A percentile compares a stretch with the other conserved stretches of the same genome.
Conservation (phyloP, 2,113 vertebrate genomes). For the Lepus americanus region DNA sequence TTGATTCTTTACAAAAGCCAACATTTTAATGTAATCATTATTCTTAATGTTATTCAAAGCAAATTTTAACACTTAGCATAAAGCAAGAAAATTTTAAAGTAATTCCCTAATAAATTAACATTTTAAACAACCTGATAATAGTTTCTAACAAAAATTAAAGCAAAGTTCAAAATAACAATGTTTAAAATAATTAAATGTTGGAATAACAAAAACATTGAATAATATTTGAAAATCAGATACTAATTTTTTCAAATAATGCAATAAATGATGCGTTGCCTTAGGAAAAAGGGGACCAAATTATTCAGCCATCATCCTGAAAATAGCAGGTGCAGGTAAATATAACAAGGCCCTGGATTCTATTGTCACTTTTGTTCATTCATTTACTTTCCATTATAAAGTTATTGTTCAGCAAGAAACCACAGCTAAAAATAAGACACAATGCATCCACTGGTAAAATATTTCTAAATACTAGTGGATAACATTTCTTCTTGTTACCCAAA, state of each 20-base stretch:
- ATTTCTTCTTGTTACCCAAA: neutral
- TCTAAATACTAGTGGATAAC: neutral
- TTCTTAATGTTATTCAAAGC: neutral
- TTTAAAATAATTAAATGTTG: neutral
- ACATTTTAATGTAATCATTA: neutral
- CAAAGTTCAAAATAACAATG: neutral
- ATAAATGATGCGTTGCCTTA: neutral
- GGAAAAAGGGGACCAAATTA: neutral
- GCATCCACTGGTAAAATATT: neutral
- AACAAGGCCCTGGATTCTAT: neutral
- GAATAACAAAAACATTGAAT: neutral
- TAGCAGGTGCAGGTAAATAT: neutral
- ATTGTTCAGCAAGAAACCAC: neutral
- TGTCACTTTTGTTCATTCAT: neutral
- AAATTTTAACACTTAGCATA: neutral
- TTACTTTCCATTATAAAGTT: neutral
- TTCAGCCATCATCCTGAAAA: neutral
- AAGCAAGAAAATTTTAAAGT: neutral
- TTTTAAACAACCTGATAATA: neutral
- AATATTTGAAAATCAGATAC: neutral
- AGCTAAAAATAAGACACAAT: neutral
- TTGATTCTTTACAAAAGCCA: neutral
- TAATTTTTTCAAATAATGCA: slow-evolving; percentile 3
- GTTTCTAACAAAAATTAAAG: neutral
- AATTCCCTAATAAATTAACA: neutral